Percentiles rank a stretch among this genome's conserved stretches.
Evolutionary conservation across 2,888 invertebrate genomes (phyloP).

Genomic region (Pseudococcus viburni): DNA sequence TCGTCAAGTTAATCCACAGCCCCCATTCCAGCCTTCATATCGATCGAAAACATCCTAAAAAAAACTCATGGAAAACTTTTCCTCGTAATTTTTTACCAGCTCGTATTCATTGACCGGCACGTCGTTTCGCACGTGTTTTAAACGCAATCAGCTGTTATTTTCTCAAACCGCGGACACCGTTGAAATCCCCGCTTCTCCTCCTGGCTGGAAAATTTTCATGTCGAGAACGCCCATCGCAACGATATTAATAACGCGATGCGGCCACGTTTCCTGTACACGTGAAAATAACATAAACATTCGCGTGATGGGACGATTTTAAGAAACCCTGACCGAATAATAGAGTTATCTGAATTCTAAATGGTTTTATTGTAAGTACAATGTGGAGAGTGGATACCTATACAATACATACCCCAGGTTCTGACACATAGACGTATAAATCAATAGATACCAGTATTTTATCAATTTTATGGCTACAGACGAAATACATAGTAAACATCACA

Average conservation of each 20-base stretch:
- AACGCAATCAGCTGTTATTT: conserved; percentile 22
- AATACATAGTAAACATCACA: neutral
- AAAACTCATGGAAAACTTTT: neutral
- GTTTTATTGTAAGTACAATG: conserved; percentile 8
- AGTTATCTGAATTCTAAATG: conserved; percentile 42
- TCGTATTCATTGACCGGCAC: conserved; percentile 4
- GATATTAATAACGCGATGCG: conserved; percentile 9
- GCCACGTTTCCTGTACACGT: conserved; percentile 10
- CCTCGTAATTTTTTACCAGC: neutral
- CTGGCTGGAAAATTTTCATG: conserved; percentile 28
- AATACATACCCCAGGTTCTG: neutral
- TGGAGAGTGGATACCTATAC: neutral
- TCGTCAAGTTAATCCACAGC: neutral
- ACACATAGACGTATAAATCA: neutral
- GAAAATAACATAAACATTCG: conserved; percentile 14
- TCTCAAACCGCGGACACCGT: neutral
- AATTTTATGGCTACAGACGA: neutral
- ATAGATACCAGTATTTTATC: neutral
- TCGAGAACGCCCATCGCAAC: conserved; percentile 21
- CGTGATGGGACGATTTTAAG: conserved; percentile 32
- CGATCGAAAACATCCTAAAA: neutral
- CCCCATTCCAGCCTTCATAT: neutral
- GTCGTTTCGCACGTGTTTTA: conserved; percentile 18
- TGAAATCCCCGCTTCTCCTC: neutral
- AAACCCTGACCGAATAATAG: conserved; percentile 21